These are phyloP conservation scores for Sapayoa aenigma DNA, from an alignment of 2,113 vertebrate species.

Conservation along the genomic window DNA sequence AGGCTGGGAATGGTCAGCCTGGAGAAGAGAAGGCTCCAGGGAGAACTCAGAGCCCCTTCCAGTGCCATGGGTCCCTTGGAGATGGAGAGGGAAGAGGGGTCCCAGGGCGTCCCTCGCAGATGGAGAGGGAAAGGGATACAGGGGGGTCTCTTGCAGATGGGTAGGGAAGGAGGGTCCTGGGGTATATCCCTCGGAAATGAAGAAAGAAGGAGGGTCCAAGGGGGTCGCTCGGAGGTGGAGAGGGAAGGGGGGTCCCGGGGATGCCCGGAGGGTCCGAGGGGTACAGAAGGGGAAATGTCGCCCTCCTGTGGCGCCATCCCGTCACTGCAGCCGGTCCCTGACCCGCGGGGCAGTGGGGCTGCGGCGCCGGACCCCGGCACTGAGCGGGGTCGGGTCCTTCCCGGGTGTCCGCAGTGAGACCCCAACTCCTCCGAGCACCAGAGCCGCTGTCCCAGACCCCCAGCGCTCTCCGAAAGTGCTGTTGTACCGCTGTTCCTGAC, in stretches of 20 bases:
- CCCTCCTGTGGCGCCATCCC: background rate
- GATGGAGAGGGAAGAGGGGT: background rate
- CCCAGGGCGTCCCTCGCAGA: background rate
- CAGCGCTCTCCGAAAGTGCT: background rate
- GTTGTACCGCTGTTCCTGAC: fast-evolving
- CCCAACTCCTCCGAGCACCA: background rate
- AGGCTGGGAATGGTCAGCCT: background rate
- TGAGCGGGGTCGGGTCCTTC: background rate
- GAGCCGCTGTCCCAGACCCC: no score
- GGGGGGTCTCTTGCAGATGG: no score
- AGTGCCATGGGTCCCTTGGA: background rate
- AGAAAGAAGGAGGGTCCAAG: background rate
- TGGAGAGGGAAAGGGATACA: no score
- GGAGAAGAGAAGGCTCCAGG: background rate
- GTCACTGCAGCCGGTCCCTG: background rate
- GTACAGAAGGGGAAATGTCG: background rate
- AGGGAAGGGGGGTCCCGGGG: no score
- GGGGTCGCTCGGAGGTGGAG: no score
- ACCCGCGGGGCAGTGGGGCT: fast-evolving
- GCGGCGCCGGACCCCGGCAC: background rate
- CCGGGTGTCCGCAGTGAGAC: background rate
- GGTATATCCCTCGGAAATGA: no score
- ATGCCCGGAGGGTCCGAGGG: background rate
- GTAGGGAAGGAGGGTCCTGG: no score
- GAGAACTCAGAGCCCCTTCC: background rate